These are phyloP conservation scores for Gallirallus australis DNA, from an alignment of 2,797 vertebrate species.

Conservation along the genomic window DNA sequence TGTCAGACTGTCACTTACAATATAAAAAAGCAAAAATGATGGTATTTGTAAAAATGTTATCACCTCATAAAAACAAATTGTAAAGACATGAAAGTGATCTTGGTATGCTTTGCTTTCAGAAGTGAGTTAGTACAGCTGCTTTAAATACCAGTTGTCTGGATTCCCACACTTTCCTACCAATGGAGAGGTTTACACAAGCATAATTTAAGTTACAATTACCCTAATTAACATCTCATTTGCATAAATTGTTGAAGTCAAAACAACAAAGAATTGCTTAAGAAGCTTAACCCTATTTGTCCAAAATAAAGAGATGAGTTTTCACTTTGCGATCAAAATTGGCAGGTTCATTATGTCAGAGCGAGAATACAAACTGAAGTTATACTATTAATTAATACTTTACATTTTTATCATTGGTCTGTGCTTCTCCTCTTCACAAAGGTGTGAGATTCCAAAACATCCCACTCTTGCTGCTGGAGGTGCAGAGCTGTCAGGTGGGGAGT, in stretches of 20 bases:
- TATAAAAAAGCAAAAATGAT: slow-evolving; percentile 89
- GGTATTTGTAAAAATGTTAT: slow-evolving; percentile 90
- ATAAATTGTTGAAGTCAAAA: slow-evolving; percentile 96
- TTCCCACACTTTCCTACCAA: slow-evolving; percentile 93
- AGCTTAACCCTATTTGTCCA: slow-evolving; percentile 90
- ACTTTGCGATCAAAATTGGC: slow-evolving; percentile 83
- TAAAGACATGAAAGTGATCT: slow-evolving; percentile 88
- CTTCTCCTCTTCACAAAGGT: slow-evolving; percentile 38
- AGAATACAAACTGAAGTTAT: slow-evolving; percentile 61
- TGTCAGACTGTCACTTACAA: slow-evolving; percentile 88
- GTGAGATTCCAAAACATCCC: slow-evolving; percentile 4
- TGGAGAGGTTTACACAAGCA: slow-evolving; percentile 90
- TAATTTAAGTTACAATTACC: slow-evolving; percentile 93
- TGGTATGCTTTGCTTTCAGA: slow-evolving; percentile 83
- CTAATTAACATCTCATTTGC: slow-evolving; percentile 98
- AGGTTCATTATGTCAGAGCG: slow-evolving; percentile 64
- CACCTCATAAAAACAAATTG: slow-evolving; percentile 89
- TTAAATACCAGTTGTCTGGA: slow-evolving; percentile 86
- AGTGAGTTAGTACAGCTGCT: slow-evolving; percentile 87
- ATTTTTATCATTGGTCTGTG: slow-evolving; percentile 27
- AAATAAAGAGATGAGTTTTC: slow-evolving; percentile 87
- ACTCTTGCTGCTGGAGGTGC: background rate
- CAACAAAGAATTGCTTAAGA: slow-evolving; percentile 90
- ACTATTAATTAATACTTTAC: slow-evolving; percentile 71
- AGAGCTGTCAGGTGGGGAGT: background rate